These are phyloP conservation scores for Mustelus asterias DNA, from an alignment of 2,113 vertebrate genomes.

Conservation along the genomic window DNA sequence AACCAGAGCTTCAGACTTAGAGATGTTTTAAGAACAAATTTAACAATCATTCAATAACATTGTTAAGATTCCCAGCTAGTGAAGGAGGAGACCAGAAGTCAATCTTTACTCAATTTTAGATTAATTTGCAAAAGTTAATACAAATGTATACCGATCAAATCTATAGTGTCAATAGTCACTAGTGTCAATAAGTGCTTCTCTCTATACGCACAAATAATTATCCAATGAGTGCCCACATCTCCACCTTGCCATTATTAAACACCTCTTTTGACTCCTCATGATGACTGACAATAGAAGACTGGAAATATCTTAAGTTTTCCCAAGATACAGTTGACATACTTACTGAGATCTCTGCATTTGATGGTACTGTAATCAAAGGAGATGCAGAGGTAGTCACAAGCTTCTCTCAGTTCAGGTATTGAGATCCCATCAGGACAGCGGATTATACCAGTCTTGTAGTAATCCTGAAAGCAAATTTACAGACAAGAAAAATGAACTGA, in stretches of 20 bases:
- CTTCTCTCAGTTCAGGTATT: constrained; percentile 95
- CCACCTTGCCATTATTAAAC: not conserved
- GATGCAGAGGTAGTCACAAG: constrained; percentile 98
- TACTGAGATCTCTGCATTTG: constrained; percentile 99
- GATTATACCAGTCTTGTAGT: constrained; percentile 97
- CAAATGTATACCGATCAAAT: no score
- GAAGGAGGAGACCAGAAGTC: no score
- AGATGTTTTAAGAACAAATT: not conserved
- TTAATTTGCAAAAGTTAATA: no score
- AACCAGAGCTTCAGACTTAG: not conserved
- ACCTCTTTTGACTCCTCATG: not conserved
- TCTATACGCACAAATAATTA: no score
- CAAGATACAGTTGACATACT: constrained; percentile 55
- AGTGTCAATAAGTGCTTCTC: no score
- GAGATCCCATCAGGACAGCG: constrained; percentile 98
- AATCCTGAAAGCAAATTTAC: constrained; percentile 58
- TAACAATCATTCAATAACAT: not conserved
- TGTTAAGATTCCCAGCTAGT: not conserved
- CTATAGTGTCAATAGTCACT: no score
- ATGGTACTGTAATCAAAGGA: constrained; percentile 98
- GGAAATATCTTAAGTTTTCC: not conserved
- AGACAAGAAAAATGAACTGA: not conserved
- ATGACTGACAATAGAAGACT: not conserved
- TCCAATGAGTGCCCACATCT: no score
- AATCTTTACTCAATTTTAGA: no score